Evolutionary conservation across 1,140 invertebrate species (phyloP), one percentile per base, ranked within the genome.

Genomic region (Drosophila seguyi): DNA sequence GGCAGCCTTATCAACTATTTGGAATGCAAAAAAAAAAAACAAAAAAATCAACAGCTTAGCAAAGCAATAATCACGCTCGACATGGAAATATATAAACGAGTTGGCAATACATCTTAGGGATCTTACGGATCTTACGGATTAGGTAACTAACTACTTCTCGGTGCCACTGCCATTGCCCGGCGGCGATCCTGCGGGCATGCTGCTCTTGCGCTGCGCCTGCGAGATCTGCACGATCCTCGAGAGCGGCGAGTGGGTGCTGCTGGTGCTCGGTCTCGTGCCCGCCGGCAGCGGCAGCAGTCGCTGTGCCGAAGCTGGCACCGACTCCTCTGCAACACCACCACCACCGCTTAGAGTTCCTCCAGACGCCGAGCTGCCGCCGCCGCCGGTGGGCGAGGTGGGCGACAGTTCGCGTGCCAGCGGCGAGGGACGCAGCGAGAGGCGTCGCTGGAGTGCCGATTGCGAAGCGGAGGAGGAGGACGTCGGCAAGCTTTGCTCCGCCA

Each of bases 171-270:
- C 29, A 16, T 16, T 4, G 31, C 34, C 36, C 1, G 39, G 25
- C 0, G 39, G 36, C 14, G 61, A 31, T 34, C 27, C 52, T 3
- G 61, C 7, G n/a, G 84, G 91, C 87, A 90, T 92, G 71, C 91
- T 92, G 56, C 83, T 92, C 81, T 92, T 92, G 38, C 91, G 79
- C 57, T 92, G 90, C 20, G 91, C 91, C 78, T 92, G 90, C 38
- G 91, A 80, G 39, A 92, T 92, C 59, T 92, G 91, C 59, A 92
- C 91, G 57, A 92, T 92, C 16, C 91, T 74, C 27, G 91, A 92
- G 14, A 92, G 67, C 38, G 91, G 91, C 4, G 91, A 92, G 59
- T 92, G 91, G 27, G 91, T 92, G 69, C 90, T 92, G 68, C 91
- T 86, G 29, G 90, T 92, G 74, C 83, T 87, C 25, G 78, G 87